Base-by-base conservation (phyloP, 1,140 invertebrate species). In the Piezodorus guildinii region DNA sequence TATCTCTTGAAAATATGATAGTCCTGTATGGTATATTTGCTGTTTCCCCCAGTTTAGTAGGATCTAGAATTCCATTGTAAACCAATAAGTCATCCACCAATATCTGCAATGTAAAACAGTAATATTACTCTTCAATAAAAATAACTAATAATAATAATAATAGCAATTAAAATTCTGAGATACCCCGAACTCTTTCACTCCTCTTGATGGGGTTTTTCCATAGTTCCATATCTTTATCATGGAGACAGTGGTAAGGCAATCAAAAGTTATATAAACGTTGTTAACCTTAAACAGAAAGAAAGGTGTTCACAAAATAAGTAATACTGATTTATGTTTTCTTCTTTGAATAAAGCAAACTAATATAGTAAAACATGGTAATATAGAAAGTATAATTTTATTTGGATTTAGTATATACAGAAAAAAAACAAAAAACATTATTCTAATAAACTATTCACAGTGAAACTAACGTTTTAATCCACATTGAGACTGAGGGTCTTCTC, bases 171-270 rank as follows among this genome's bases (percentile, higher is more conserved):
- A 60, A 63, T 44, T 67, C 65, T 62, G 63, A 68, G 75, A 77
- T 74, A 90, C 87, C 58, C 82, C 86, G 76, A 91, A 88, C 74
- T 92, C 88, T 74, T 88, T 88, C 8, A 90, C 84, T 44, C 86
- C 88, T 72, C 89, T 77, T 19, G 71, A 74, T 3, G 85, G 80
- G 44, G 85, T 89, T 76, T 92, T 91, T 19, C 81, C 81, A 74
- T 92, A 92, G 77, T 91, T 92, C 87, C 87, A 91, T 66, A 92
- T 77, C 71, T 86, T 86, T 44, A 92, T 83, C 72, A 82, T 81
- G 8, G 85, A 87, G 9, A 92, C 77, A 23, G 78, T 80, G 0
- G 86, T 80, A 10, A 86, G 86, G 25, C 78, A 72, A 72, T 91
- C 87, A 74, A 91, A 89, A 58, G 90, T 83, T 51, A 91, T 78